Base-by-base conservation (phyloP, 2,888 invertebrate species). In the Sinodicranocentrus sp. region DNA sequence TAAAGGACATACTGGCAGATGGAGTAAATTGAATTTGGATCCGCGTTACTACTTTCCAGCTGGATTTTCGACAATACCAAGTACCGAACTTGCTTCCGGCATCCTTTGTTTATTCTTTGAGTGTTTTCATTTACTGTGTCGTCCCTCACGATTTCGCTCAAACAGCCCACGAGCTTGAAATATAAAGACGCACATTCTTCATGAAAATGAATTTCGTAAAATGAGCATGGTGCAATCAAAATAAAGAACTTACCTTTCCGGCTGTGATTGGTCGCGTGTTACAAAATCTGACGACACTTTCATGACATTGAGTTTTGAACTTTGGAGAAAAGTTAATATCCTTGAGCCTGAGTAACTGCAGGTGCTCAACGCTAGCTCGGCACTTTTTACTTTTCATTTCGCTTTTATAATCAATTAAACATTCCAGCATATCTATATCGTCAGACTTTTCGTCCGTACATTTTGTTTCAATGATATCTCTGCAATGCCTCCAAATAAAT, bases 311-410 rank as follows among this genome's bases (percentile, higher is more conserved):
- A 90, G 97, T 94, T 91, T 98, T 97, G 91, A 99, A 99, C 91
- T 97, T 97, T 89, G 95, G 95, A 0, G 96, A 96, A 90, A 98
- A 99, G 89, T 95, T 95, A 91, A 97, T 98, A 91, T 97, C 97
- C 91, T 98, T 97, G 87, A 99, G 90, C 1, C 97, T 95, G 85
- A 98, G 95, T 84, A 99, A 92, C 91, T 99, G 99, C 90, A 98
- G 98, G 92, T 99, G 99, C 91, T 99, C 98, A 68, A 99, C 95
- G 84, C 97, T 97, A 44, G 96, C 96, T 86, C 95, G 93, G 91
- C 99, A 99, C 91, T 97, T 97, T 84, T 91, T 92, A 25, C 89
- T 90, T 90, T 95, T 95, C 19, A 94, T 92, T 89, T 96, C 95
- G 90, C 97, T 97, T 91, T 98, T 99, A 90, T 97, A 95, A 44